A percentile compares a stretch with the other conserved stretches of the same genome.
Evolutionary conservation across 2,113 vertebrate species (phyloP).

Genomic region (Embiotoca jacksoni): DNA sequence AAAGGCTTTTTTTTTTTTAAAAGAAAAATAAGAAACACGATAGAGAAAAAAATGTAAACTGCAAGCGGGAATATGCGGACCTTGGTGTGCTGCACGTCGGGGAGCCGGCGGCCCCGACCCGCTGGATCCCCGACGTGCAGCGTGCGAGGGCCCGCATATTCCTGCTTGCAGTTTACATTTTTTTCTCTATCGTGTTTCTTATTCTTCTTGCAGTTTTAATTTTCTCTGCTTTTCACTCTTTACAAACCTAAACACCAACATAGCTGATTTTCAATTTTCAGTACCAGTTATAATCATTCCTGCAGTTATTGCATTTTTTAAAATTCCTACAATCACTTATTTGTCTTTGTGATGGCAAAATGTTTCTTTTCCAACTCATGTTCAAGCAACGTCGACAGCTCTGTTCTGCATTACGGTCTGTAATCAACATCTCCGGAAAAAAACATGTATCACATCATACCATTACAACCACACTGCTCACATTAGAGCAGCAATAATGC

Average conservation of each 20-base stretch:
- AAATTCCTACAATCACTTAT: constrained; percentile 21
- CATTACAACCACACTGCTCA: constrained; percentile 54
- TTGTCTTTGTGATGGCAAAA: constrained; percentile 13
- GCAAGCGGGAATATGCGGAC: too few species aligned
- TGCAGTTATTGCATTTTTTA: background rate
- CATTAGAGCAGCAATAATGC: constrained; percentile 85
- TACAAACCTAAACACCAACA: constrained; percentile 11
- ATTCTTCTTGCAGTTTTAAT: background rate
- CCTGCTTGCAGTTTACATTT: too few species aligned
- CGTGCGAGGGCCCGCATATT: too few species aligned
- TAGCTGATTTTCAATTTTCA: constrained; percentile 7
- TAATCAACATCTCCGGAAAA: constrained; percentile 37
- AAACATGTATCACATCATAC: constrained; percentile 54
- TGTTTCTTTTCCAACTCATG: background rate
- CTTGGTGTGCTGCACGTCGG: too few species aligned
- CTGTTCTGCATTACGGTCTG: constrained; percentile 28
- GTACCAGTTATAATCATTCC: background rate
- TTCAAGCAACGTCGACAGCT: constrained; percentile 14
- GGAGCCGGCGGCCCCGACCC: too few species aligned
- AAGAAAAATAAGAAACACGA: too few species aligned
- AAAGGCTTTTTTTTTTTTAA: too few species aligned
- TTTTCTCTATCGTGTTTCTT: too few species aligned
- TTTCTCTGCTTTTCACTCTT: constrained; percentile 1
- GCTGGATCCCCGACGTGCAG: too few species aligned
- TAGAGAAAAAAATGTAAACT: too few species aligned